Conservation (phyloP, 2,888 invertebrate genomes). For the Drosophila formosana region DNA sequence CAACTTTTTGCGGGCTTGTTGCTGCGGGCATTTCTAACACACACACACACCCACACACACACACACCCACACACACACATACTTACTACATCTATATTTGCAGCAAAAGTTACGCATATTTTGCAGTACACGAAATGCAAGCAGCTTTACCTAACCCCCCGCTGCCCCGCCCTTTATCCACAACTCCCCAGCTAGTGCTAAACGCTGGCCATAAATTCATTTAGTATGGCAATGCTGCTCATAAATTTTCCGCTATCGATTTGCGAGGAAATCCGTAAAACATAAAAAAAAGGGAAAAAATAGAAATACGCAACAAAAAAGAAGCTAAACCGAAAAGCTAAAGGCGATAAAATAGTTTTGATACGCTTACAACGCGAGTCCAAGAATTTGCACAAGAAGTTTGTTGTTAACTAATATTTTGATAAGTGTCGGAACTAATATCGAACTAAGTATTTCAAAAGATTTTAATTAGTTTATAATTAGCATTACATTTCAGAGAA, state of each 20-base stretch:
- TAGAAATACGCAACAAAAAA: constrained; percentile 11
- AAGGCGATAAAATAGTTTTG: constrained; percentile 59
- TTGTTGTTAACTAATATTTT: neutral
- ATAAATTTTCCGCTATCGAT: constrained; percentile 74
- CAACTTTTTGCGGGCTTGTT: constrained; percentile 71
- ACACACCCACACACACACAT: constrained; percentile 19
- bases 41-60: constrained; percentile 17
- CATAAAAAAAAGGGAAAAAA: constrained; percentile 19
- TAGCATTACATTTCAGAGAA: neutral
- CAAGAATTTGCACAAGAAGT: neutral
- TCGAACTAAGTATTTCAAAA: neutral
- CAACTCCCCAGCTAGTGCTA: constrained; percentile 36
- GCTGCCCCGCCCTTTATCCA: neutral
- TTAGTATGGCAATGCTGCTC: constrained; percentile 74
- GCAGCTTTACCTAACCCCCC: constrained; percentile 36
- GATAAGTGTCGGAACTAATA: too few relatives aligned
- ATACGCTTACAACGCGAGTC: constrained; percentile 10
- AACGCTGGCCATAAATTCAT: constrained; percentile 76
- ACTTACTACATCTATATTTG: neutral
- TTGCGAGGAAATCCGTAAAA: constrained; percentile 56
- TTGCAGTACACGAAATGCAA: constrained; percentile 38
- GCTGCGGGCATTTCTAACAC: constrained; percentile 43
- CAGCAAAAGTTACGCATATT: constrained; percentile 70
- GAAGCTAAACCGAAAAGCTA: constrained; percentile 40
- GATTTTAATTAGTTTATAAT: neutral